Base-by-base conservation (phyloP, 1,140 invertebrate genomes). In the Drosophila rufa region DNA sequence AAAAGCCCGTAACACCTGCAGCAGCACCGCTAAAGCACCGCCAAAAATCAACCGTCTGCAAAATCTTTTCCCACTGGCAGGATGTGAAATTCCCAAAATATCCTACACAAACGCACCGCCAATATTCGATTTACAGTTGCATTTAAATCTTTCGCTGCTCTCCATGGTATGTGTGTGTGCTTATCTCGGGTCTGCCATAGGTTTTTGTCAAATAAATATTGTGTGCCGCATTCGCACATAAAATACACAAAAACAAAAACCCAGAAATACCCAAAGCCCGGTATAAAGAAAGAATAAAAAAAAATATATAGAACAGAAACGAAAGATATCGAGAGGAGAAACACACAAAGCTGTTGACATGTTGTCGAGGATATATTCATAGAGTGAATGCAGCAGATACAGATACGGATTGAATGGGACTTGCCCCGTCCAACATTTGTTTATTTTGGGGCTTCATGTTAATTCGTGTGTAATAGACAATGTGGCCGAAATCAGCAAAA, bases 381-480 rank as follows among this genome's bases (percentile, higher is more conserved):
- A 46, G 53, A 73, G 53, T 73, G 70, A 40, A 59, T 59, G 55
- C 38, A 43, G 47, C 62, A 73, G 47, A 71, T 64, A 65, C 75
- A 80, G 60, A 76, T 50, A 80, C 55, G 78, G 46, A 75, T 61
- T 74, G 33, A 38, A 68, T 80, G 61, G 22, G 33, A 19, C n/a
- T 33, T n/a, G 3, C 38, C 6, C 12, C 42, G 50, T 25, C 15
- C 12, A 64, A 33, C 19, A 33, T 46, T 67, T 85, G 77, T 80
- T 73, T 84, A 80, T 84, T 74, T 81, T 68, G 38, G 47, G 64
- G 68, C 64, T 75, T 67, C 51, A 79, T 85, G 82, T 85, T 85
- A 86, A 86, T 85, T 86, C 82, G 82, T 75, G 82, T 85, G 82
- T 85, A 85, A 85, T 85, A 85, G 82, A 85, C 82, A 85, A 84